Conservation (phyloP, 2,113 vertebrate genomes). For the Phylloscopus trochilus region DNA sequence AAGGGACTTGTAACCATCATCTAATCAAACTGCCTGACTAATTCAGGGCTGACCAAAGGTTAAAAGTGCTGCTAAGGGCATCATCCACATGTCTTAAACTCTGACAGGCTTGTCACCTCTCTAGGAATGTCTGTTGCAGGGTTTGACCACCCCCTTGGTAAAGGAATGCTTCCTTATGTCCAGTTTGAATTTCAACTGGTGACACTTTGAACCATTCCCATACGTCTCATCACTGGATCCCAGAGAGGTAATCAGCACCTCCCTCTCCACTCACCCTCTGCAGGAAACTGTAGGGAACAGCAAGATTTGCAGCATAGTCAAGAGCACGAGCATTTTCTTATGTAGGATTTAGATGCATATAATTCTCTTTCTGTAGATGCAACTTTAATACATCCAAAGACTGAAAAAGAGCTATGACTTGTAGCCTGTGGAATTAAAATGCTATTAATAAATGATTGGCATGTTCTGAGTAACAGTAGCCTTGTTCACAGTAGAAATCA, state of each 20-base stretch:
- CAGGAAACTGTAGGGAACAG: neutral
- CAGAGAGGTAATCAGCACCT: neutral
- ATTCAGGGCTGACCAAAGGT: neutral
- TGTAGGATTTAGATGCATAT: neutral
- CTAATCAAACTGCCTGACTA: neutral
- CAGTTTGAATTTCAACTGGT: neutral
- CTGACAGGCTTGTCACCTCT: neutral
- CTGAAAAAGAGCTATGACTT: neutral
- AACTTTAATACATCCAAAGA: neutral
- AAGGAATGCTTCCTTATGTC: neutral
- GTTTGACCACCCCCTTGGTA: neutral
- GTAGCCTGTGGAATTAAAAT: neutral
- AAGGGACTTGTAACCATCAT: neutral
- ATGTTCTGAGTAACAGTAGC: neutral
- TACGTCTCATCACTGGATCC: rapidly evolving
- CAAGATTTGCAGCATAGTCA: neutral
- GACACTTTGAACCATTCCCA: neutral
- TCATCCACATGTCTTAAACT: neutral
- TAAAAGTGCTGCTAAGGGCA: neutral
- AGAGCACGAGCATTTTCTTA: neutral
- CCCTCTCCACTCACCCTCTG: neutral
- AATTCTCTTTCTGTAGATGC: neutral
- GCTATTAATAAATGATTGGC: neutral
- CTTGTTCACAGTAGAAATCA: neutral
- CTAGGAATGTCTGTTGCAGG: neutral